phyloP scores from a whole-genome alignment of 2,113 vertebrate genomes.

The Brachionichthys hirsutus region DNA sequence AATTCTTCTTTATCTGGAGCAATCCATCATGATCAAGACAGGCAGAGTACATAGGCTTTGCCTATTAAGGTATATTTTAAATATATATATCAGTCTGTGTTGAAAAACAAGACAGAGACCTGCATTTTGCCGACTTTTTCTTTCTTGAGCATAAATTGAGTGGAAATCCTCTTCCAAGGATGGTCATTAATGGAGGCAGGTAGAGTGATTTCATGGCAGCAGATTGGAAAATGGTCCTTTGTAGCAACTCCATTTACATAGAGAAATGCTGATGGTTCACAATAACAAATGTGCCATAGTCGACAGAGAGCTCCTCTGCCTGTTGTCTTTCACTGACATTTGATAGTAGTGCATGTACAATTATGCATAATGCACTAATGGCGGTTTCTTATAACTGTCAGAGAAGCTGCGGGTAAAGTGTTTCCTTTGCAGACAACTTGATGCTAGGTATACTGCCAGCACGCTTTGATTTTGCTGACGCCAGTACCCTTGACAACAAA shows the following conservation, averaged over 20 bases:
- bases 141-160: constrained; percentile 71
- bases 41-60: constrained; percentile 14
- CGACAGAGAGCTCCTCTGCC: constrained; percentile 82
- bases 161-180: constrained; percentile 70
- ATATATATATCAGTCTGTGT: constrained; percentile 31
- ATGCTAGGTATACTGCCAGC: constrained; percentile 81
- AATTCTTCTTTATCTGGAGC: constrained; percentile 16
- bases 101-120: constrained; percentile 36
- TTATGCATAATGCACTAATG: constrained; percentile 99
- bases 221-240: constrained; percentile 94
- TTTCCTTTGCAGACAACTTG: constrained; percentile 89
- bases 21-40: constrained; percentile 42
- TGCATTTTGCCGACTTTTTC: constrained; percentile 55
- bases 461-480: constrained; percentile 91
- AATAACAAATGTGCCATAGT: constrained; percentile 84
- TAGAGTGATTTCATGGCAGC: constrained; percentile 90
- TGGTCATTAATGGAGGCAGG: constrained; percentile 78
- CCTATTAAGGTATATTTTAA: constrained; percentile 34
- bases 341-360: constrained; percentile 85
- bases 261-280: constrained; percentile 96
- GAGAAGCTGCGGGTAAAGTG: constrained; percentile 84
- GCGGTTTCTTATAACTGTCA: constrained; percentile 95
- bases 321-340: constrained; percentile 94
- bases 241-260: constrained; percentile 94
- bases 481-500: constrained; percentile 93